A percentile compares a stretch with the other conserved stretches of the same genome.
phyloP scores from a whole-genome alignment of 2,113 vertebrate genomes.

The Neolamprologus kungweensis region DNA sequence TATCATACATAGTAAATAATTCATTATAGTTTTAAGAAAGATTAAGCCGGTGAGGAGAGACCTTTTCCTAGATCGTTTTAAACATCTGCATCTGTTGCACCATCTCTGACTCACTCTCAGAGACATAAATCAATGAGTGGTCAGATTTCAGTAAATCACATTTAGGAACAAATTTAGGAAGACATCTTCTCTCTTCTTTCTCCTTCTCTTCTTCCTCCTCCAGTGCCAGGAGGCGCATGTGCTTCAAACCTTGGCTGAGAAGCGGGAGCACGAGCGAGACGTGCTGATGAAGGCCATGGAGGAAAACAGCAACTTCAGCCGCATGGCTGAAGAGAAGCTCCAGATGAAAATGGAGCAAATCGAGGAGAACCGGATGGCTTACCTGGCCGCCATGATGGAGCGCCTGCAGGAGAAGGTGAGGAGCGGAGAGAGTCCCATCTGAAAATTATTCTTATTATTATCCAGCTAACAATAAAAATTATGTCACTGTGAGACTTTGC shows the following conservation, averaged over 20 bases:
- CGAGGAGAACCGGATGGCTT: conserved; percentile 90
- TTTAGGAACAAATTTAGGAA: not conserved
- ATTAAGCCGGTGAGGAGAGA: not conserved
- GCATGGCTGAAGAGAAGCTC: conserved; percentile 92
- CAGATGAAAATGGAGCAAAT: conserved; percentile 92
- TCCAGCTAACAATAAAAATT: not conserved
- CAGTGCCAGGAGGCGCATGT: conserved; percentile 93
- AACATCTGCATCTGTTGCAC: not conserved
- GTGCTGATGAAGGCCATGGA: conserved; percentile 97
- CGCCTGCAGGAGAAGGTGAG: conserved; percentile 92
- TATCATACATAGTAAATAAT: not conserved
- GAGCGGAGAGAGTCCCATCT: not conserved
- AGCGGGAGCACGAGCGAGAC: conserved; percentile 89
- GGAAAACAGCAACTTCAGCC: conserved; percentile 98
- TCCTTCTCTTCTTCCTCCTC: not conserved
- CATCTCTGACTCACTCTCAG: not conserved
- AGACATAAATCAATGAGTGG: not conserved
- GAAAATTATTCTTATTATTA: not conserved
- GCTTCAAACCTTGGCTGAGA: conserved; percentile 85
- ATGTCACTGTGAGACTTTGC: not conserved
- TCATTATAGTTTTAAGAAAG: not conserved
- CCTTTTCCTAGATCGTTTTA: not conserved
- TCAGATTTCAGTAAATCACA: not conserved
- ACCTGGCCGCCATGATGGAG: conserved; percentile 86
- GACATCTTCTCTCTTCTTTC: not conserved